These are phyloP conservation scores for Orycteropus afer DNA, from an alignment of 2,113 vertebrate genomes.

Conservation along the genomic window DNA sequence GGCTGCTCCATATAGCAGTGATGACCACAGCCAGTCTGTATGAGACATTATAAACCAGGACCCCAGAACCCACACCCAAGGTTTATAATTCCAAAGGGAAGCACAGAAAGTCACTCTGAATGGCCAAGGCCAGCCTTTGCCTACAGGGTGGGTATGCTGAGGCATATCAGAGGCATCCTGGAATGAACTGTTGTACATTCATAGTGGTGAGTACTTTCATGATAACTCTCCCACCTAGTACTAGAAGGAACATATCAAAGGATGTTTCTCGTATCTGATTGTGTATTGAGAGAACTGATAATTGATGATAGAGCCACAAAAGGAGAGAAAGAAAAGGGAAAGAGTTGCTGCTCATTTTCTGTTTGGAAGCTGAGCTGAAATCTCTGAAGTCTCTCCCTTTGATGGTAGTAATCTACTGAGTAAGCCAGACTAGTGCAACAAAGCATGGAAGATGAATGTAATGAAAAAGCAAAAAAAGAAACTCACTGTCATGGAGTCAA, in stretches of 20 bases:
- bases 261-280: background rate
- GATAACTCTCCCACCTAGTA: background rate
- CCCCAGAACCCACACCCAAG: background rate
- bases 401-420: too few relatives aligned
- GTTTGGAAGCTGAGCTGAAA: background rate
- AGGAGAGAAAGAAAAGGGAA: background rate
- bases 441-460: too few relatives aligned
- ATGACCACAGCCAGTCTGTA: background rate
- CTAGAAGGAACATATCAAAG: background rate
- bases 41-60: background rate
- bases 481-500: too few relatives aligned
- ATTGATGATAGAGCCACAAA: background rate
- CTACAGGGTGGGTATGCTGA: background rate
- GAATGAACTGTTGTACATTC: background rate
- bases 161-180: background rate
- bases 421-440: too few relatives aligned
- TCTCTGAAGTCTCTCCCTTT: background rate
- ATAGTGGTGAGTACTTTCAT: background rate
- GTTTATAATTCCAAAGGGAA: background rate
- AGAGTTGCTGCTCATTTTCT: background rate
- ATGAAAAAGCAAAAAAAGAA: too few relatives aligned
- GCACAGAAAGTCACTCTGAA: background rate
- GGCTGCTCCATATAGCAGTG: background rate
- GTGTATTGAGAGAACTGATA: background rate
- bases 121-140: background rate